phyloP scores from a whole-genome alignment of 1,140 invertebrate species.

The Drosophila guanche region DNA sequence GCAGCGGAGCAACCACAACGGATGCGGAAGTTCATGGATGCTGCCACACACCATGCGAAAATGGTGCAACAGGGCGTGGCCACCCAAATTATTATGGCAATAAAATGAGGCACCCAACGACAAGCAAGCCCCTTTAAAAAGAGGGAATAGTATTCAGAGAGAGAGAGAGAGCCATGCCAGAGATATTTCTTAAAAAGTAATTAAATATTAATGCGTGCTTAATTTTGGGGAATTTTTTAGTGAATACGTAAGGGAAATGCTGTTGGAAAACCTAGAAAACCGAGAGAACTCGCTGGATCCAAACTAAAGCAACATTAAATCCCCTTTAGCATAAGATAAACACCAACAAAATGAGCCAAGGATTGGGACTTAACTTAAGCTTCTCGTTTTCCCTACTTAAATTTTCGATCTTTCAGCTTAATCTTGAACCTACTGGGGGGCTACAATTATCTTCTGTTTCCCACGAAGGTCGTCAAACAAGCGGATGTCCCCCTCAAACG shows the following conservation, averaged over 20 bases:
- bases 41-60: conserved; percentile 50
- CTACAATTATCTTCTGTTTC: conserved; percentile 8
- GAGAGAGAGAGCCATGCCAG: neutral
- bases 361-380: no score
- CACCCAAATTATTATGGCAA: conserved; percentile 42
- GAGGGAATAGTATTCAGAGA: conserved; percentile 28
- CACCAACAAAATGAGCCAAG: no score
- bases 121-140: conserved; percentile 52
- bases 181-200: no score
- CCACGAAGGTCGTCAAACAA: conserved; percentile 5
- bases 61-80: conserved; percentile 45
- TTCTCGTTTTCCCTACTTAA: no score
- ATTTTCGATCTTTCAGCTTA: neutral
- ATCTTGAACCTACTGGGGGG: neutral
- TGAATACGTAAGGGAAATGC: no score
- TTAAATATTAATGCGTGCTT: no score
- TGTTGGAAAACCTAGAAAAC: no score
- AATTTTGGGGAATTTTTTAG: no score
- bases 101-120: conserved; percentile 36
- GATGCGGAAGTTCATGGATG: conserved; percentile 13
- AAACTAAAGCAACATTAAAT: no score
- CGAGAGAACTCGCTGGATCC: no score
- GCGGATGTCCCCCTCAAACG: conserved; percentile 20
- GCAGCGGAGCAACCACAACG: conserved; percentile 24
- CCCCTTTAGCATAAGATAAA: no score